A percentile compares a stretch with the other conserved stretches of the same genome.
Conservation (phyloP, 92 coral and sea anemone species). For the Scolanthus callimorphus region DNA sequence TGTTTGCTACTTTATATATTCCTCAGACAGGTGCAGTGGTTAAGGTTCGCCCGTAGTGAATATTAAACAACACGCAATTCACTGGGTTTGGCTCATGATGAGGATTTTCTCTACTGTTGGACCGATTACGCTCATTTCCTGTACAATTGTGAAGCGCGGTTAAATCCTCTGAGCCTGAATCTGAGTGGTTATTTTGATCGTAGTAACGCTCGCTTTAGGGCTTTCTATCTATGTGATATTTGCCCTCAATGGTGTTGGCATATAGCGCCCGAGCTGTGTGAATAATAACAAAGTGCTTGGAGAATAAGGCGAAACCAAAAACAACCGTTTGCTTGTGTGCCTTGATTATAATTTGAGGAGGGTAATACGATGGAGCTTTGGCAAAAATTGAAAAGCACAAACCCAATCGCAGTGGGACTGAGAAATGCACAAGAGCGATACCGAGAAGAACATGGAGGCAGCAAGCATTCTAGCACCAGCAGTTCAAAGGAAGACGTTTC, state of each 20-base stretch:
- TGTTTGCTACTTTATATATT: background rate
- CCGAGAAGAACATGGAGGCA: slow-evolving; percentile 23
- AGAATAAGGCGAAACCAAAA: too few species aligned
- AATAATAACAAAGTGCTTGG: too few species aligned
- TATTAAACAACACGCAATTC: background rate
- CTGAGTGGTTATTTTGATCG: too few species aligned
- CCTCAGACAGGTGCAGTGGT: background rate
- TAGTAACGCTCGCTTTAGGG: too few species aligned
- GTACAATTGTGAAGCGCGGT: background rate
- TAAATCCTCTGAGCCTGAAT: too few species aligned
- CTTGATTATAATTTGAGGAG: too few species aligned
- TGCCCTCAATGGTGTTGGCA: too few species aligned
- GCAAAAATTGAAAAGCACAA: slow-evolving; percentile 55
- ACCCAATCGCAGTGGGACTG: slow-evolving; percentile 19
- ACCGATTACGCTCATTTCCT: background rate
- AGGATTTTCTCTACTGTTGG: background rate
- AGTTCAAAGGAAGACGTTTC: slow-evolving; percentile 59
- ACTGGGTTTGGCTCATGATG: background rate
- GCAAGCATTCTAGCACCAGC: slow-evolving; percentile 23
- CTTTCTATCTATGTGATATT: too few species aligned
- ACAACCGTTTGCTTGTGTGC: too few species aligned
- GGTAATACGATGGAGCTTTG: slow-evolving; percentile 75
- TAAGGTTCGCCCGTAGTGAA: background rate
- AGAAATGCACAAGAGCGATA: slow-evolving; percentile 38
- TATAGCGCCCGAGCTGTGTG: too few species aligned